Base-by-base conservation (phyloP, 2,797 vertebrate genomes). In the Lophotriccus pileatus region DNA sequence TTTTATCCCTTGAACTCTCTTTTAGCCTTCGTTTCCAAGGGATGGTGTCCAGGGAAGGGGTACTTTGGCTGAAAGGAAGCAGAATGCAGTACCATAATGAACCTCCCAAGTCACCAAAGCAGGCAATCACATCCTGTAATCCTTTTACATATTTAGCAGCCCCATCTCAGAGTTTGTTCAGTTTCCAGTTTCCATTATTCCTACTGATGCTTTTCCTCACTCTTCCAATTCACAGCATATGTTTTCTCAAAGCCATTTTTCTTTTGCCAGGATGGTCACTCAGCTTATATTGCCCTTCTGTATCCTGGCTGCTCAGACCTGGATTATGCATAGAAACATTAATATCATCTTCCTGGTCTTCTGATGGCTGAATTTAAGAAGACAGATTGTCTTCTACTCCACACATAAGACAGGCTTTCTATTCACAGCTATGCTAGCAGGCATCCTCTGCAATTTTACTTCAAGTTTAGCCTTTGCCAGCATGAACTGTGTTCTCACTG, bases 161-260 rank as follows among this genome's bases (percentile, higher is more conserved):
- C 73, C 44, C 4, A 2, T 86, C 55, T 66, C 41, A 63, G 36
- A 66, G 66, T 78, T 81, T 89, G 70, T 81, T 89, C 74, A 70
- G 80, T 59, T 91, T 95, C 90, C 91, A 90, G 76, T 88, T 94
- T 93, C 87, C 69, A 78, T 95, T 90, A 87, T 89, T 87, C 56
- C 41, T 70, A 16, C 39, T 30, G 37, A 84, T 25, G 70, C 23
- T 87, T 94, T 79, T 88, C 43, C 70, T 88, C 43, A 17, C 50
- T 56, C 83, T 74, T 58, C 70, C 44, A 84, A 28, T 47, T 68
- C 69, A 37, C 27, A 82, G 73, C 49, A 75, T 50, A 68, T 0
- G 0, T 49, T 90, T 72, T 23, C 85, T 88, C 66, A 76, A 62
- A 84, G 69, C 16, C 39, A 63, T 90, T 72, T 91, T 59, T 94